Conservation (phyloP, 1,140 invertebrate species). For the Bombus soroeensis region DNA sequence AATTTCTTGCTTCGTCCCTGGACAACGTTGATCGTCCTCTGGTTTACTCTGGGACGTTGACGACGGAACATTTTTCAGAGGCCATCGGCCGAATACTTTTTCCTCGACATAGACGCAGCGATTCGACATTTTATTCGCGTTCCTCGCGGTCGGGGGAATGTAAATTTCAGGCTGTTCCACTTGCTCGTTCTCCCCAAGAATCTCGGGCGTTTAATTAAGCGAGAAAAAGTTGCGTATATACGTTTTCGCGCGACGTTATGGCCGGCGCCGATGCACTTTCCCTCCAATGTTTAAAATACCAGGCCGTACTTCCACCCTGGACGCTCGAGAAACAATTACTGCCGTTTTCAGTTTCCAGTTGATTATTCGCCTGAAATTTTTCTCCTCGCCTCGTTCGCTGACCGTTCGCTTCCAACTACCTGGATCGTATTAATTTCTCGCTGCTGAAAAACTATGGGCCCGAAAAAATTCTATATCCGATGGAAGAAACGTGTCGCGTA, state of each 20-base stretch:
- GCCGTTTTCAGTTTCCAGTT: neutral
- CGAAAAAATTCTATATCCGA: neutral
- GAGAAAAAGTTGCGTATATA: constrained; percentile 33
- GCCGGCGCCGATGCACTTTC: constrained; percentile 16
- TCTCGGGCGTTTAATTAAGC: constrained; percentile 55
- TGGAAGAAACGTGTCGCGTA: neutral
- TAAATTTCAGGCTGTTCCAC: constrained; percentile 28
- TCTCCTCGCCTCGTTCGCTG: neutral
- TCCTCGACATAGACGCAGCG: neutral
- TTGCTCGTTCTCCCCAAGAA: constrained; percentile 15
- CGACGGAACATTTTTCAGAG: neutral
- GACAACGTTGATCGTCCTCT: neutral
- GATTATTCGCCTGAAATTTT: neutral
- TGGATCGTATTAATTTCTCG: neutral
- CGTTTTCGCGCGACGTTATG: constrained; percentile 6
- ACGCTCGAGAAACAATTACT: neutral
- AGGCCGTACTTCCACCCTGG: neutral
- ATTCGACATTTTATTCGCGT: constrained; percentile 17
- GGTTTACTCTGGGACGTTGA: neutral
- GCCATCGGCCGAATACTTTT: neutral
- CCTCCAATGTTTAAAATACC: neutral
- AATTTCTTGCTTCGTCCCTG: neutral
- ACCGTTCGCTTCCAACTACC: neutral
- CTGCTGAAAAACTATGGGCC: neutral
- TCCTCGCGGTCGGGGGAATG: constrained; percentile 9